Base-by-base conservation (phyloP, 1,140 invertebrate genomes). In the Liolophura sinensis region DNA sequence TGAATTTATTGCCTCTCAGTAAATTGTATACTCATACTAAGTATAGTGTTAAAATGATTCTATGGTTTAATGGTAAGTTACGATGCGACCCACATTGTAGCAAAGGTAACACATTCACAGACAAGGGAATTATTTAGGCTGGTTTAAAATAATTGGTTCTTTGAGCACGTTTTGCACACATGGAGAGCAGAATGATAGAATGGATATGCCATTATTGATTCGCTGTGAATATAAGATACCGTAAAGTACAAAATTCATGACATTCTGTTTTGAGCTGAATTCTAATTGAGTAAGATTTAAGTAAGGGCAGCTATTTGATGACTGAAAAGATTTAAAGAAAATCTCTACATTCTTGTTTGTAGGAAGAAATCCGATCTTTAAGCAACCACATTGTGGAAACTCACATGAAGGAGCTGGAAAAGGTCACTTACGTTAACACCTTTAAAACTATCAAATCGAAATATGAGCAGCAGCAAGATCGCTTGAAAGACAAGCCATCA, bases 351-450 rank as follows among this genome's bases (percentile, higher is more conserved):
- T 69, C 62, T 74, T 67, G n/a, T n/a, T 83, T 84, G 5, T 78
- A 91, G 90, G 95, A 98, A 87, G 95, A 97, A 85, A 94, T 98
- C 51, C 97, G 96, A 86, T 92, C 93, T n/a, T 87, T 98, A 71
- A 95, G 93, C 87, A 90, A 91, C 56, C 93, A 98, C 83, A 91
- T 98, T 73, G 92, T 97, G 69, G 95, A 98, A 86, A 95, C 93
- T 85, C 98, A 95, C 84, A 94, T 94, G 60, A 94, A 95, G 85
- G 90, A 93, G 74, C 86, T 99, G 75, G 95, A 97, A 83, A 90
- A 92, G 79, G 91, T 98, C 78, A 92, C 95, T 83, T 99, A 98
- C 88, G 96, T 99, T 72, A 93, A 97, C 86, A 98, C 96, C 63
- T 99, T 98, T 84, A 95, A 96, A 85, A 90, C 91, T 70, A 87